phyloP scores from a whole-genome alignment of 2,888 invertebrate genomes.

The Trichacis sp. region DNA sequence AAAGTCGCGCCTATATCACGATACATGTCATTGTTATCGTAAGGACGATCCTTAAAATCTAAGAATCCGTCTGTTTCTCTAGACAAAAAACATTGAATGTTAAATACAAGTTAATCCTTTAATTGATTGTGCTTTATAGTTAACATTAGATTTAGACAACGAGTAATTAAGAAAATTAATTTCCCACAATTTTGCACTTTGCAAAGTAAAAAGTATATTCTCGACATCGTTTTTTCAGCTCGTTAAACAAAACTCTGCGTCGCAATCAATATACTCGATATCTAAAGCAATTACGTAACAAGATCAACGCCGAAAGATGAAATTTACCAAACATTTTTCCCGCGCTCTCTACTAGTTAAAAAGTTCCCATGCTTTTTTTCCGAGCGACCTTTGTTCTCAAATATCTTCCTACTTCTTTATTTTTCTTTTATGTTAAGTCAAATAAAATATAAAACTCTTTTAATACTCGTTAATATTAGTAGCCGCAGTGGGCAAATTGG shows the following conservation, averaged over 20 bases:
- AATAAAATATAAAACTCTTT: constrained; percentile 48
- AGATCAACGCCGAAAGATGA: background rate
- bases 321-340: background rate
- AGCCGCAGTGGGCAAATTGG: constrained; percentile 55
- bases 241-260: background rate
- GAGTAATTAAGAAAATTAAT: too few species aligned
- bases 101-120: background rate
- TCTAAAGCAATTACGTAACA: background rate
- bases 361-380: too few species aligned
- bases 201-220: background rate
- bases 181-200: background rate
- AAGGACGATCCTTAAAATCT: constrained; percentile 12
- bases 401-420: background rate
- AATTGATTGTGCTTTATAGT: too few species aligned
- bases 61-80: constrained; percentile 3
- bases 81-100: constrained; percentile 5
- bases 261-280: background rate
- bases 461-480: constrained; percentile 57
- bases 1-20: background rate
- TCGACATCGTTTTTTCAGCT: background rate
- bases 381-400: too few species aligned
- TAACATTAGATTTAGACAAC: background rate
- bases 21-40: background rate
- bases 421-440: constrained; percentile 12
- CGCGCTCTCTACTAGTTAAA: too few species aligned